A percentile compares a stretch with the other conserved stretches of the same genome.
Conservation (phyloP, 2,113 vertebrate species). For the Taurulus bubalis region DNA sequence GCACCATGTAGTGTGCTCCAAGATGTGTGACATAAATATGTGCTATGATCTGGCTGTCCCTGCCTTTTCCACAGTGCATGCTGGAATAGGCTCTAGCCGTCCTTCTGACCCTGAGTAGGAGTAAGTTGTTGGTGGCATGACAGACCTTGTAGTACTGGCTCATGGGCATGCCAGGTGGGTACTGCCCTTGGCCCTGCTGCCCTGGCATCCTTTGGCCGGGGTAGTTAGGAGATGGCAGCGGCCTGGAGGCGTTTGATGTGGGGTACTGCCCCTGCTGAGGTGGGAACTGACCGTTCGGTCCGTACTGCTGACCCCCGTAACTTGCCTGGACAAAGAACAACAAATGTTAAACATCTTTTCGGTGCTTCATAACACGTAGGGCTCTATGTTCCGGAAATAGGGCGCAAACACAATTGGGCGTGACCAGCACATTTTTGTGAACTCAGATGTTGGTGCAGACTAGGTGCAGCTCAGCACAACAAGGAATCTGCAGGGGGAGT, state of each 20-base stretch:
- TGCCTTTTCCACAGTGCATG: background rate
- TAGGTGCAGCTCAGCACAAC: background rate
- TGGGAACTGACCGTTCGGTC: constrained; percentile 97
- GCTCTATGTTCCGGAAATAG: background rate
- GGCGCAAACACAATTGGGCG: background rate
- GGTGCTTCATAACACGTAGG: background rate
- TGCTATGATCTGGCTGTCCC: background rate
- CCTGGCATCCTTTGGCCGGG: constrained; percentile 95
- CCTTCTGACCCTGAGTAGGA: background rate
- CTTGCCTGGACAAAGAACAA: constrained; percentile 83
- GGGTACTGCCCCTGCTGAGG: constrained; percentile 96
- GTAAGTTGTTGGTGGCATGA: background rate
- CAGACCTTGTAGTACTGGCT: constrained; percentile 98
- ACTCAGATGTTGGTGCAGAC: background rate
- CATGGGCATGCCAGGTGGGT: constrained; percentile 94
- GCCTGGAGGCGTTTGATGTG: constrained; percentile 90
- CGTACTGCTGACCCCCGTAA: constrained; percentile 97
- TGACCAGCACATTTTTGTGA: background rate
- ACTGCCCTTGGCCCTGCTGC: constrained; percentile 93
- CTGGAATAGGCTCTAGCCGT: background rate
- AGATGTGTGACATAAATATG: background rate
- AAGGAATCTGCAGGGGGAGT: background rate
- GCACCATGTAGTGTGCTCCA: background rate
- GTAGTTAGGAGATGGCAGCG: constrained; percentile 94
- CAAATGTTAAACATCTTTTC: background rate